Base-by-base conservation (phyloP, 1,140 invertebrate species). In the Xylocopa sonorina region DNA sequence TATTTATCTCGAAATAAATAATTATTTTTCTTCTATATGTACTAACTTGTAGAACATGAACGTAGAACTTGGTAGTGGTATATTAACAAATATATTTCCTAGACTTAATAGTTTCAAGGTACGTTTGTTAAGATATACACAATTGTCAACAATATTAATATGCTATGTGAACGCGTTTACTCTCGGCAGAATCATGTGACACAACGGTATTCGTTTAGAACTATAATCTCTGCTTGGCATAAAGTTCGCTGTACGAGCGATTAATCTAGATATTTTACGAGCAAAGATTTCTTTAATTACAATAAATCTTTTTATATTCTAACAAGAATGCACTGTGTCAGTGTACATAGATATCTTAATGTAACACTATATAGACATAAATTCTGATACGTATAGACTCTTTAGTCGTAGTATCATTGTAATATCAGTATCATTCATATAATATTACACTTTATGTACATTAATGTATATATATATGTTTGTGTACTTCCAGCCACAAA, bases 121-220 rank as follows among this genome's bases (percentile, higher is more conserved):
- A 57, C 55, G 50, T 24, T 67, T 24, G 75, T 82, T 60, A 84
- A 83, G 69, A 80, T 85, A 85, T 82, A 67, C 68, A 77, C 76
- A 74, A 78, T n/a, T 55, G 24, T 60, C 46, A 85, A 84, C 73
- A 85, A 81, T 71, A 50, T 53, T 80, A 55, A 63, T 38, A 38
- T 34, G n/a, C 71, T 84, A 66, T 32, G 53, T 53, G 12, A 53
- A 51, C 43, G n/a, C 16, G 43, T 80, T 78, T 74, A 46, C 32
- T 29, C 29, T 53, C 29, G 14, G 48, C 38, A 82, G 38, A 76
- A 66, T 75, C 64, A 82, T 55, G 43, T n/a, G 12, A 62, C 53
- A 55, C 24, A 48, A 62, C 41, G 58, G 43, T 9, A 21, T n/a
- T 38, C 29, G 0, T 41, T 69, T 24, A 46, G 0, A 72, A 55